Evolutionary conservation across 2,113 vertebrate genomes (phyloP), one percentile per base, ranked within the genome.

Genomic region (Syngnathus scovelli): DNA sequence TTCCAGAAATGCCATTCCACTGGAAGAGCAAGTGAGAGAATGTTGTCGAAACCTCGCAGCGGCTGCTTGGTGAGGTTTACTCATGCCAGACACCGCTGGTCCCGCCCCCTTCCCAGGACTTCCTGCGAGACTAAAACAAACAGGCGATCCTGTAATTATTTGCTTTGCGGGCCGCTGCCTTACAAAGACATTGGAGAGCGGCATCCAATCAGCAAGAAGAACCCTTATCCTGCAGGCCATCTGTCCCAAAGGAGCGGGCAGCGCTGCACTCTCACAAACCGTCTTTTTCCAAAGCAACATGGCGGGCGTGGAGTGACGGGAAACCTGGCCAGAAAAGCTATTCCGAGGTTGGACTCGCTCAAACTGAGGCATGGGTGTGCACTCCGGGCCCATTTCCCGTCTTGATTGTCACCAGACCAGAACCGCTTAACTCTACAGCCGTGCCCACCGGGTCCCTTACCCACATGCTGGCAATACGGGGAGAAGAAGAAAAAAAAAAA

Each of bases 401-500:
- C 37, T 9, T 21, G 48, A 51, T 78, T 62, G 63, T 69, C 55
- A 21, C 58, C 63, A 61, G 49, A 52, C 19, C 8, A 4, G 49
- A 52, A 52, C 49, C 19, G 9, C 49, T 21, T 19, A 4, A n/a
- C 8, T 52, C 7, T 2, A 21, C 49, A 52, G 19, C n/a, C 5
- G 19, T 52, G 49, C 49, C 19, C 46, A 3, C 49, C 6, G 49
- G 49, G 19, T 10, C 19, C 49, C 5, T 38, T 2, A 1, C 41
- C 52, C 70, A 75, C 71, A 52, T 10, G 49, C 49, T 49, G 16
- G 48, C 18, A 49, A 49, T 63, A 55, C n/a, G 11, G 74, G 62
- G 64, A 68, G 78, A 69, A 85, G 85, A 87, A 86, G 78, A 77
- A 76, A 56, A 68, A 66, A 83, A 86, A 85, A 85, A 87, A 87